These are phyloP conservation scores for Hypanus sabinus DNA, from an alignment of 2,113 vertebrate species.

Conservation along the genomic window DNA sequence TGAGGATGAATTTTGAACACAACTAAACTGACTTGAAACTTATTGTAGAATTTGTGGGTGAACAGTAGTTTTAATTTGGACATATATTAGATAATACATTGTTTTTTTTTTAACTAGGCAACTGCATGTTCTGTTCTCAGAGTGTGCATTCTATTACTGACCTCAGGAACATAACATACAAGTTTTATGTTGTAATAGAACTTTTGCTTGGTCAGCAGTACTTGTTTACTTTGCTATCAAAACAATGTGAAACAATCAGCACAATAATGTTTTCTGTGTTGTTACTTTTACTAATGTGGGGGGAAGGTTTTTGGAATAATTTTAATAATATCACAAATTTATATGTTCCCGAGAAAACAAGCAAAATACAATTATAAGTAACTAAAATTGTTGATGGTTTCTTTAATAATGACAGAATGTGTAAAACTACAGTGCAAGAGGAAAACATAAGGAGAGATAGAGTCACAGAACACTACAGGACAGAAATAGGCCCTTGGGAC, in stretches of 20 bases:
- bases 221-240: background rate
- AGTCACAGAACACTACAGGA: no score
- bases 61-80: background rate
- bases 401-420: background rate
- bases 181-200: background rate
- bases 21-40: background rate
- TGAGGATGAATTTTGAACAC: background rate
- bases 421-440: background rate
- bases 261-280: background rate
- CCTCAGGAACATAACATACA: background rate
- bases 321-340: background rate
- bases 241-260: background rate
- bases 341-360: background rate
- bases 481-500: no score
- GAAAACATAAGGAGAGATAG: background rate
- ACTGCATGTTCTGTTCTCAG: background rate
- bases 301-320: no score
- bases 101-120: background rate
- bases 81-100: background rate
- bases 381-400: background rate
- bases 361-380: background rate
- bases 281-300: background rate
- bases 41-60: background rate
- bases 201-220: background rate
- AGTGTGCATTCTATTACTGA: constrained; percentile 4